Conservation (phyloP, 2,113 vertebrate species). For the Coryphaenoides rupestris region DNA sequence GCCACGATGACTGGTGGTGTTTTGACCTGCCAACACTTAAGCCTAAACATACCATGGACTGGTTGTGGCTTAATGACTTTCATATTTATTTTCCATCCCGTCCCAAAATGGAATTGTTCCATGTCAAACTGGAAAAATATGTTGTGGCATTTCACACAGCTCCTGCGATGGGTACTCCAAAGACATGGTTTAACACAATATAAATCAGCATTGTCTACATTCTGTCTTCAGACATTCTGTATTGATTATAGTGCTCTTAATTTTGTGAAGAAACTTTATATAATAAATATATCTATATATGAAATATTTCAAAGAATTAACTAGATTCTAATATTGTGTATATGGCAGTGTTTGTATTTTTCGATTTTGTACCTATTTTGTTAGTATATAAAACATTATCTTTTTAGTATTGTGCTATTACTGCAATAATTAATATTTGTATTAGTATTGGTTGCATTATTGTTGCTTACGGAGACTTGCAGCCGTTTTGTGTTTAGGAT, state of each 20-base stretch:
- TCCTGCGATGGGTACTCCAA: conserved; percentile 7
- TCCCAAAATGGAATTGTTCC: conserved; percentile 30
- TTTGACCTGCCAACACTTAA: too few species aligned
- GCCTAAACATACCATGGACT: too few species aligned
- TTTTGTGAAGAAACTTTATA: conserved; percentile 44
- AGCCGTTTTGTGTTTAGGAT: conserved; percentile 67
- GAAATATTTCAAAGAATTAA: conserved; percentile 41
- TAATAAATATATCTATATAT: conserved; percentile 20
- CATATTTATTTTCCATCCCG: conserved; percentile 23
- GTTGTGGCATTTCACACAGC: too few species aligned
- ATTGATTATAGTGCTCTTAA: conserved; percentile 61
- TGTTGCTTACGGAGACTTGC: conserved; percentile 70
- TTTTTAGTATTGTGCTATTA: conserved; percentile 70
- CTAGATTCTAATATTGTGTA: conserved; percentile 50
- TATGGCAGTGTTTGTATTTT: conserved; percentile 68
- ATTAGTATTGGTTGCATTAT: conserved; percentile 64
- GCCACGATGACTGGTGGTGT: conserved; percentile 5
- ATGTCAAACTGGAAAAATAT: too few species aligned
- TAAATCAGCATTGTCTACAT: conserved; percentile 34
- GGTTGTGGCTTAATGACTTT: conserved; percentile 47
- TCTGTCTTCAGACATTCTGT: conserved; percentile 35
- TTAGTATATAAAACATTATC: conserved; percentile 60
- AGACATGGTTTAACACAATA: conserved; percentile 32
- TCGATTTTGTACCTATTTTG: conserved; percentile 71
- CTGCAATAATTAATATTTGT: conserved; percentile 78